phyloP scores from a whole-genome alignment of 2,113 vertebrate species.

The Leucoraja erinaceus region DNA sequence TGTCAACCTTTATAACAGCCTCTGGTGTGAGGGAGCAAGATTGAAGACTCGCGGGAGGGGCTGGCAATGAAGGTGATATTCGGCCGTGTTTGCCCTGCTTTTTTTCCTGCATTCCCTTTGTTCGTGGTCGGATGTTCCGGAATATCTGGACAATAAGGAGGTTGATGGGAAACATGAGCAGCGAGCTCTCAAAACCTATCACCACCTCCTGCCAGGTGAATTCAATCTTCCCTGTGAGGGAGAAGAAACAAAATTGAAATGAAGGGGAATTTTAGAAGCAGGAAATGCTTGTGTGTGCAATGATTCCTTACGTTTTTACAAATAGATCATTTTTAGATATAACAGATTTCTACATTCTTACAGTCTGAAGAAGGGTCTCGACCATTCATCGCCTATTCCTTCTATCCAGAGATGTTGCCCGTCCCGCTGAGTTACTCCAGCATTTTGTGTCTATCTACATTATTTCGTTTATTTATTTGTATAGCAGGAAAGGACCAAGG shows the following conservation, averaged over 20 bases:
- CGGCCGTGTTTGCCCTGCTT: slow-evolving; percentile 56
- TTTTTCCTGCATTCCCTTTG: slow-evolving; percentile 47
- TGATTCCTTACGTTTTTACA: neutral
- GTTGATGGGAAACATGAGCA: slow-evolving; percentile 94
- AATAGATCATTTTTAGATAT: neutral
- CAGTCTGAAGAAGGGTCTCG: too few relatives aligned
- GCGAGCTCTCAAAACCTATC: slow-evolving; percentile 86
- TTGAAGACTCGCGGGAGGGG: slow-evolving; percentile 49
- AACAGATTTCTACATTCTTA: neutral
- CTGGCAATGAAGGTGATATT: slow-evolving; percentile 52
- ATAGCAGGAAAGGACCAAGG: neutral
- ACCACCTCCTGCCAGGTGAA: slow-evolving; percentile 94
- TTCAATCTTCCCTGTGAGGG: slow-evolving; percentile 72
- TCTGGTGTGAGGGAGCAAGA: slow-evolving; percentile 67
- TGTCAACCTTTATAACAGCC: slow-evolving; percentile 71
- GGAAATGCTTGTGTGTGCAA: neutral
- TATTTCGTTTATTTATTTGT: neutral
- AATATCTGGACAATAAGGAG: slow-evolving; percentile 92
- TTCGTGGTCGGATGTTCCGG: slow-evolving; percentile 62
- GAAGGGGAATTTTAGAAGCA: slow-evolving; percentile 6
- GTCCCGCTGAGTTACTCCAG: too few relatives aligned
- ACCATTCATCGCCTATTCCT: too few relatives aligned
- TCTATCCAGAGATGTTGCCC: too few relatives aligned
- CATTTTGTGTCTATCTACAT: too few relatives aligned
- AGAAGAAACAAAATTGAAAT: slow-evolving; percentile 29